phyloP scores from a whole-genome alignment of 2,888 invertebrate genomes.

The Erebia palarica region DNA sequence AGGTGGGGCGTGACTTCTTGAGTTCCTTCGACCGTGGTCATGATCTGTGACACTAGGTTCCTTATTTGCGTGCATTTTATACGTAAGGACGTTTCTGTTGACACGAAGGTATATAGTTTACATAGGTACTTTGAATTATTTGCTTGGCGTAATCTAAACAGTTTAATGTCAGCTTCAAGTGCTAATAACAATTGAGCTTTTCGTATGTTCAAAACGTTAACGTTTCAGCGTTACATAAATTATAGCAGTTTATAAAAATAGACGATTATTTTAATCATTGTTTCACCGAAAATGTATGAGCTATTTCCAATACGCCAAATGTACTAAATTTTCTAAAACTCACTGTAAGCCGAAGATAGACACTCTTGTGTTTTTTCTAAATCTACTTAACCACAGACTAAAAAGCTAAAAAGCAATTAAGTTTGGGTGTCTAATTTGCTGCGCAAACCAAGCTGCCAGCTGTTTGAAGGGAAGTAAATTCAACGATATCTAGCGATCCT shows the following conservation, averaged over 20 bases:
- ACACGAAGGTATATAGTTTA: background rate
- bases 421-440: constrained; percentile 1
- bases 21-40: constrained; percentile 23
- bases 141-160: too few relatives aligned
- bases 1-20: constrained; percentile 33
- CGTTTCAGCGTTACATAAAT: too few relatives aligned
- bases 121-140: background rate
- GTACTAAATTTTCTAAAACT: background rate
- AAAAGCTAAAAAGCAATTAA: constrained; percentile 13
- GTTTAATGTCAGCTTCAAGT: too few relatives aligned
- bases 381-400: background rate
- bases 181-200: too few relatives aligned
- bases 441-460: constrained; percentile 3
- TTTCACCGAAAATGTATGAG: too few relatives aligned
- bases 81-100: constrained; percentile 1
- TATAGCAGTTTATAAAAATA: too few relatives aligned
- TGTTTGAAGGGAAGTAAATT: background rate
- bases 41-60: constrained; percentile 18
- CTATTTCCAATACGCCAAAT: background rate
- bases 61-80: constrained; percentile 1
- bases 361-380: background rate
- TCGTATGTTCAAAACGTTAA: too few relatives aligned
- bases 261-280: too few relatives aligned
- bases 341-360: background rate
- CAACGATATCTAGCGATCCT: background rate